Conservation (phyloP, 1,140 invertebrate genomes). For the Drosophila sechellia region DNA sequence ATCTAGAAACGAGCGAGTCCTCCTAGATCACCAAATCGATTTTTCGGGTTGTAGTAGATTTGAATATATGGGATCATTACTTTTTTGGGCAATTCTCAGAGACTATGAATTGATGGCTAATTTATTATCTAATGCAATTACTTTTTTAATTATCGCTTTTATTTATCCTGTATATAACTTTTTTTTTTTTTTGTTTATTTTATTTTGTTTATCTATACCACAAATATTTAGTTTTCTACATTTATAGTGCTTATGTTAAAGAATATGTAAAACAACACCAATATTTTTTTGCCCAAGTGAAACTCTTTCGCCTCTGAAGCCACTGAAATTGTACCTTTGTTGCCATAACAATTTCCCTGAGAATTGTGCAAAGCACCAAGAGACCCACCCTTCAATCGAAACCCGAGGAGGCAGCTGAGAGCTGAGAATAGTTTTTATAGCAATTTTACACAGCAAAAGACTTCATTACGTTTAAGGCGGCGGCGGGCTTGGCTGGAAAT, state of each 20-base stretch:
- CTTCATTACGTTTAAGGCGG: conserved; percentile 77
- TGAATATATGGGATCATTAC: not conserved
- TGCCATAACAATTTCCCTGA: not conserved
- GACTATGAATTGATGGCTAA: not conserved
- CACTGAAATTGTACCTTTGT: too few relatives aligned
- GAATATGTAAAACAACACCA: not conserved
- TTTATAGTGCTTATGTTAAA: too few relatives aligned
- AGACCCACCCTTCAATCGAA: conserved; percentile 9
- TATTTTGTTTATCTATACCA: too few relatives aligned
- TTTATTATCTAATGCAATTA: not conserved
- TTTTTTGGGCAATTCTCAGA: conserved; percentile 2
- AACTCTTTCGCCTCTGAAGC: not conserved
- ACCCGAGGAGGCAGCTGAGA: conserved; percentile 30
- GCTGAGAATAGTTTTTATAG: conserved; percentile 74
- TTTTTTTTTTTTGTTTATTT: too few relatives aligned
- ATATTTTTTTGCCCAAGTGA: not conserved
- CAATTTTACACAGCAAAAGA: conserved; percentile 82
- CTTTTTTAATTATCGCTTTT: not conserved
- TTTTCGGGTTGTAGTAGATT: not conserved
- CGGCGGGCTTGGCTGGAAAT: conserved; percentile 31
- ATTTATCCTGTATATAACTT: too few relatives aligned
- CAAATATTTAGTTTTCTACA: too few relatives aligned
- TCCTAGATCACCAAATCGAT: conserved; percentile 7
- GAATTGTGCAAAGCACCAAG: not conserved
- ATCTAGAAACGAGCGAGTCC: conserved; percentile 23